A percentile compares a stretch with the other conserved stretches of the same genome.
Evolutionary conservation across 2,888 invertebrate genomes (phyloP).

Genomic region (Diplazon laetatorius): DNA sequence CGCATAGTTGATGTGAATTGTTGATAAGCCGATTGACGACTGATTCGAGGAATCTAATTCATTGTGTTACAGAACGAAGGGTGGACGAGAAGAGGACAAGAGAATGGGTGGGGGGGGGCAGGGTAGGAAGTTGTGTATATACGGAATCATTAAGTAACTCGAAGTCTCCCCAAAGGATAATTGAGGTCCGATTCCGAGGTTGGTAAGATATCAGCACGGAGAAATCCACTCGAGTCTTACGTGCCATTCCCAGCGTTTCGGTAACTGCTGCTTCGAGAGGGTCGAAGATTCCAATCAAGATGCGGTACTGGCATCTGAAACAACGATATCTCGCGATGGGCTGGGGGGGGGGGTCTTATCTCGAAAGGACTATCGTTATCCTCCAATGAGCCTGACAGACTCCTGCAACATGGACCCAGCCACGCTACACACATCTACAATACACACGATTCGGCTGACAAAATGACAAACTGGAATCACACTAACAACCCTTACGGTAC

Average conservation of each 20-base stretch:
- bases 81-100: constrained; percentile 7
- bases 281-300: constrained; percentile 78
- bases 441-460: constrained; percentile 28
- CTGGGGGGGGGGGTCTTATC: too few relatives aligned
- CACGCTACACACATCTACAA: constrained; percentile 7
- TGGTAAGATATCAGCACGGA: constrained; percentile 31
- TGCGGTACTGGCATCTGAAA: constrained; percentile 72
- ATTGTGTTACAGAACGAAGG: constrained; percentile 2
- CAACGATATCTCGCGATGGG: constrained; percentile 73
- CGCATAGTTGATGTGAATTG: too few relatives aligned
- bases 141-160: constrained; percentile 39
- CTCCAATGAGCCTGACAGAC: constrained; percentile 74
- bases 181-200: constrained; percentile 52
- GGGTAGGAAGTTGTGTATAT: constrained; percentile 25
- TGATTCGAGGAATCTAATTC: background rate
- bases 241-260: constrained; percentile 53
- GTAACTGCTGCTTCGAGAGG: constrained; percentile 60
- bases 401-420: constrained; percentile 50
- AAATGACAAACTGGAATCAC: constrained; percentile 19
- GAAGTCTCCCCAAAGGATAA: constrained; percentile 43
- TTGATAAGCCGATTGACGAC: background rate
- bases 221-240: constrained; percentile 70
- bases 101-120: constrained; percentile 17
- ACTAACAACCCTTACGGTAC: too few relatives aligned
- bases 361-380: constrained; percentile 73